These are phyloP conservation scores for Mormyrus hasselquistii DNA, from an alignment of 2,797 vertebrate genomes.

Conservation along the genomic window DNA sequence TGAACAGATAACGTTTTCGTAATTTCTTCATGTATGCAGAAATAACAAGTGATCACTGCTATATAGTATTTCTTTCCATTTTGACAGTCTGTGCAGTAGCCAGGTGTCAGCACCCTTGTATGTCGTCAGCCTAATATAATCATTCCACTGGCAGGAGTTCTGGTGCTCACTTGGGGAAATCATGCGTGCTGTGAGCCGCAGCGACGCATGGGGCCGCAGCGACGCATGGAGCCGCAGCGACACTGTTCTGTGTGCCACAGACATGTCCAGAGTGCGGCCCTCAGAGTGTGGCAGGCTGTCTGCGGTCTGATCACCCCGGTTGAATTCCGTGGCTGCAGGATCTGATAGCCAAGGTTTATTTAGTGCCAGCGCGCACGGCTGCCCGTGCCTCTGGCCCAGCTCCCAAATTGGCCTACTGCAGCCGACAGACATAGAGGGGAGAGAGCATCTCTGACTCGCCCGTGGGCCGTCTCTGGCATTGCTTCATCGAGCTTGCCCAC, in stretches of 20 bases:
- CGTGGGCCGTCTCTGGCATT: not conserved
- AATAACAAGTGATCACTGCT: not conserved
- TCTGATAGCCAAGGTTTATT: not conserved
- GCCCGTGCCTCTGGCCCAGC: not conserved
- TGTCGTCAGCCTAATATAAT: not conserved
- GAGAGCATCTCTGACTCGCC: not conserved
- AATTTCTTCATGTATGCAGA: not conserved
- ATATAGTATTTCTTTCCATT: not conserved
- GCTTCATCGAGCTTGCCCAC: not conserved
- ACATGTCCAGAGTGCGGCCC: not conserved
- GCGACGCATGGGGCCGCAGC: not conserved
- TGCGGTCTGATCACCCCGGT: not conserved
- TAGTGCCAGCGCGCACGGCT: not conserved
- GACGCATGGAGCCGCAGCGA: not conserved
- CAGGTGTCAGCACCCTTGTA: not conserved
- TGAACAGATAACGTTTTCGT: not conserved
- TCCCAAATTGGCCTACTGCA: not conserved
- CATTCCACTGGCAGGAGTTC: not conserved
- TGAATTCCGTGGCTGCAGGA: not conserved
- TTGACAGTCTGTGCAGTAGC: not conserved
- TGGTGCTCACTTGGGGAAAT: not conserved
- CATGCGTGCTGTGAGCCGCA: not conserved
- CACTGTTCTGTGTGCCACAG: not conserved
- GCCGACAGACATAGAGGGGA: not conserved
- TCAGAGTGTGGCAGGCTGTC: not conserved